Evolutionary conservation across 2,888 invertebrate species (phyloP), one percentile per base, ranked within the genome.

Genomic region (Drosophila niveifrons): DNA sequence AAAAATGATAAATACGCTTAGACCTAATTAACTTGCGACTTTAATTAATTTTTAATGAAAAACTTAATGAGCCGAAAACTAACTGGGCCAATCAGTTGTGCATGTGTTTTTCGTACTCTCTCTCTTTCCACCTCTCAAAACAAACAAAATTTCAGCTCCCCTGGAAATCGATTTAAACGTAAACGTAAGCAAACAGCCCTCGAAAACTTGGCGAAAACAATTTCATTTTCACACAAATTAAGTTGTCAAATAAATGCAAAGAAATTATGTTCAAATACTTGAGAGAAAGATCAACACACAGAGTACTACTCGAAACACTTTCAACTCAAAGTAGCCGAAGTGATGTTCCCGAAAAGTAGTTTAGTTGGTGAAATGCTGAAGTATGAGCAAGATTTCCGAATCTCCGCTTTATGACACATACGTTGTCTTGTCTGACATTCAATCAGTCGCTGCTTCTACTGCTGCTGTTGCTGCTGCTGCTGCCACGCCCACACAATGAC

Each of bases 1-100:
- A 76, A 82, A 89, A 86, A 86, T 86, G 85, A 86, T 86, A 86
- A 86, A 86, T 89, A 86, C 86, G 88, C 89, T 89, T 85, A 86
- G 85, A 89, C 85, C 88, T 86, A 86, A 86, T 86, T 86, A 86
- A 86, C 88, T 86, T 78, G 88, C 80, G 80, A 86, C 89, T 86
- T 86, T 88, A 89, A 86, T 86, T 89, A 85, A 86, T 88, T 89
- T 89, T 88, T 86, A 86, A 86, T 89, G 89, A 88, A 86, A 86
- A 85, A 89, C 70, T 72, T 86, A 86, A 86, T 86, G 85, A 89
- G 88, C 83, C 85, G 78, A 75, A 78, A 86, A 88, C 87, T 81
- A 78, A 81, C 72, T 62, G 62, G 62, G 79, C 75, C 75, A 78
- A 78, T 78, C 55, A 63, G 52, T 10, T 31, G 15, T 41, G 55